A percentile compares a stretch with the other conserved stretches of the same genome.
These are phyloP conservation scores for Prionailurus bengalensis DNA, from an alignment of 2,113 vertebrate genomes.

Conservation along the genomic window DNA sequence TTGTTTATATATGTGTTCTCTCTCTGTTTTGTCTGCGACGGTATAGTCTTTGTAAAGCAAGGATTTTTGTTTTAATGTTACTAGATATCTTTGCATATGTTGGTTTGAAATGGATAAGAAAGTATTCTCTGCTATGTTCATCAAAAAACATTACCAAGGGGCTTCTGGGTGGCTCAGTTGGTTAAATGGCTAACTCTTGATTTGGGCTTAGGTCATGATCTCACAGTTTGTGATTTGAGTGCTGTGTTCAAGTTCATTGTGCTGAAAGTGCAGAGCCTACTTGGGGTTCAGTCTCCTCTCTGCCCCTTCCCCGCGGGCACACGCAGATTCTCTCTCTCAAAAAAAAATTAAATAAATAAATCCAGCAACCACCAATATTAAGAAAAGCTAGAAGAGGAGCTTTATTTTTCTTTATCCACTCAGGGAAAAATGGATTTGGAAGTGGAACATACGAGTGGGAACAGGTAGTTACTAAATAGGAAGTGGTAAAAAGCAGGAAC, in stretches of 20 bases:
- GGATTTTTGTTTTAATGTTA: constrained; percentile 18
- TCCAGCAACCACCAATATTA: not conserved
- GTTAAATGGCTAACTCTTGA: too few species aligned
- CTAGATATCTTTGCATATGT: not conserved
- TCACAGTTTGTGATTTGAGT: too few species aligned
- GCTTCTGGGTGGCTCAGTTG: too few species aligned
- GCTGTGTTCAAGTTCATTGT: too few species aligned
- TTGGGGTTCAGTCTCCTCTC: too few species aligned
- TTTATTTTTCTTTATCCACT: not conserved
- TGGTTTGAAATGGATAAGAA: not conserved
- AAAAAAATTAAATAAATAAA: not conserved
- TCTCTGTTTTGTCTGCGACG: too few species aligned
- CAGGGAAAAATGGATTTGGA: not conserved
- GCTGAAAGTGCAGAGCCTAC: too few species aligned
- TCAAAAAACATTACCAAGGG: not conserved
- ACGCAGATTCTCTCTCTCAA: not conserved
- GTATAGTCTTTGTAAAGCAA: not conserved
- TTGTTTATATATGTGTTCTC: not conserved
- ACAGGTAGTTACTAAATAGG: not conserved
- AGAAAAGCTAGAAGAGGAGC: not conserved
- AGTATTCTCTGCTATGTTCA: not conserved
- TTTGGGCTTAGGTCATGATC: too few species aligned
- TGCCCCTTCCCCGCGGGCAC: too few species aligned
- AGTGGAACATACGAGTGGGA: not conserved
- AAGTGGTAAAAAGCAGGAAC: not conserved